Conservation (phyloP, 1,140 invertebrate species). For the Drosophila busckii region DNA sequence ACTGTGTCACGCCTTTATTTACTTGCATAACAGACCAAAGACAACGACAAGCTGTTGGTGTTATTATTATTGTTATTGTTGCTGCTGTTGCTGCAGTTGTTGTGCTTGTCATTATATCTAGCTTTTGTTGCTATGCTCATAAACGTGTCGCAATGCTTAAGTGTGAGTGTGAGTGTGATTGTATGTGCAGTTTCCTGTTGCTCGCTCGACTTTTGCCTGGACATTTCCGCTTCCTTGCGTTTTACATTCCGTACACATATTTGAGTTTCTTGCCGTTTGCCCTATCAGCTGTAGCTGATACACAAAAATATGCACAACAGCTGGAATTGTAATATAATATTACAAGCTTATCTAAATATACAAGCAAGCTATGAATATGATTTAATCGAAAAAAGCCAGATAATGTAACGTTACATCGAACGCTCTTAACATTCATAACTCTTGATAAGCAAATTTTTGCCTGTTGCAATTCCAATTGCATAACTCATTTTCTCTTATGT, state of each 20-base stretch:
- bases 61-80: constrained; percentile 10
- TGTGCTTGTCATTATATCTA: constrained; percentile 61
- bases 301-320: no score
- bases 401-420: no score
- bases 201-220: constrained; percentile 54
- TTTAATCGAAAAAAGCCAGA: no score
- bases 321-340: no score
- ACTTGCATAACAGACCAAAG: constrained; percentile 33
- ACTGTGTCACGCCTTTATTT: constrained; percentile 75
- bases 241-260: constrained; percentile 39
- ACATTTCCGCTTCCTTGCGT: constrained; percentile 69
- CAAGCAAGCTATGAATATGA: no score
- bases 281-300: no score
- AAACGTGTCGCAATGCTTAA: constrained; percentile 36
- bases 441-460: no score
- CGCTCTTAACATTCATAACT: no score
- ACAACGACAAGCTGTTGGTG: constrained; percentile 40
- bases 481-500: no score
- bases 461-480: no score
- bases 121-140: constrained; percentile 51
- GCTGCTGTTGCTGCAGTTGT: constrained; percentile 43
- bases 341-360: no score
- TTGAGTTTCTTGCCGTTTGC: constrained; percentile 3
- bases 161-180: constrained; percentile 25
- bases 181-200: constrained; percentile 48